Evolutionary conservation across 35 echinoderm and acorn worm genomes (phyloP).

Genomic region (Strongylocentrotus purpuratus): DNA sequence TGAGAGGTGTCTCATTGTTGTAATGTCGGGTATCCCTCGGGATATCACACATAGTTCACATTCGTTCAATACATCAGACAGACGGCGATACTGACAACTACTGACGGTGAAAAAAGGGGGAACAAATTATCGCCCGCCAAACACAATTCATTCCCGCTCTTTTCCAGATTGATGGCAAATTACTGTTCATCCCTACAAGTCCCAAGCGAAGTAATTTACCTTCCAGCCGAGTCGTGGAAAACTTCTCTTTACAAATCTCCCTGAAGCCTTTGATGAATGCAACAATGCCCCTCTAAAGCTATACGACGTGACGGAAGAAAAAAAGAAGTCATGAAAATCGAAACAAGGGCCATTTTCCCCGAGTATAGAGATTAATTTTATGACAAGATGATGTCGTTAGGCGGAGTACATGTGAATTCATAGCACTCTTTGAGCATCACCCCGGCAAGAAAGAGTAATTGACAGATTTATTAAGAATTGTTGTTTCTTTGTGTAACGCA

Average conservation of each 20-base stretch:
- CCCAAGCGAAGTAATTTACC: not conserved
- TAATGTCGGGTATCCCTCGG: not conserved
- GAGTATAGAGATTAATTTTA: not conserved
- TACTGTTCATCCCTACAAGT: not conserved
- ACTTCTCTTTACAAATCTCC: not conserved
- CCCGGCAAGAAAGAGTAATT: not conserved
- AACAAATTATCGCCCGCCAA: not conserved
- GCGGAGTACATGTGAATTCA: not conserved
- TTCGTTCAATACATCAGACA: not conserved
- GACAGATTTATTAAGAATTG: not conserved
- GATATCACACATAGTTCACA: not conserved
- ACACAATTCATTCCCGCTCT: not conserved
- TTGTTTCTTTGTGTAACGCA: not conserved
- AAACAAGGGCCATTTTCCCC: not conserved
- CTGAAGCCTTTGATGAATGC: not conserved
- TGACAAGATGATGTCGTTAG: not conserved
- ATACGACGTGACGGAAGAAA: not conserved
- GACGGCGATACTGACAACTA: not conserved
- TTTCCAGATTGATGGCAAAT: conserved; percentile 5
- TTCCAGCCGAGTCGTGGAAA: not conserved
- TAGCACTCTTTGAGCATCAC: not conserved
- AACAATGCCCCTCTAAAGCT: not conserved
- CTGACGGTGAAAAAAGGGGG: not conserved
- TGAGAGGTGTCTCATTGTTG: not conserved
- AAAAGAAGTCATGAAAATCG: not conserved